A percentile compares a stretch with the other conserved stretches of the same genome.
phyloP scores from a whole-genome alignment of 35 echinoderm and acorn worm species.

The Hemicentrotus pulcherrimus region DNA sequence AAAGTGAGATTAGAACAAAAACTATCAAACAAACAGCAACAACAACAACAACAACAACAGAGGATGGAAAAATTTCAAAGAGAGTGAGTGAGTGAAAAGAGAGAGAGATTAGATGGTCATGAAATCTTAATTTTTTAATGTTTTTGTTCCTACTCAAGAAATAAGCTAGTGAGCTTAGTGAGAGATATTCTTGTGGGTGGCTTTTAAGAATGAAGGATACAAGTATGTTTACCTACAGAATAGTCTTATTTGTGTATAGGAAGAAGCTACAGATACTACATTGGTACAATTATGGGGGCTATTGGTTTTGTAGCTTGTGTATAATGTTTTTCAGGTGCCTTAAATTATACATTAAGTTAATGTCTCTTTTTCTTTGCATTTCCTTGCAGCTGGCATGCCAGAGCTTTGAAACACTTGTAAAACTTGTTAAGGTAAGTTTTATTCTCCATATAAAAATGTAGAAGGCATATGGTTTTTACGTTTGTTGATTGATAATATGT shows the following conservation, averaged over 20 bases:
- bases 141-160: too few relatives aligned
- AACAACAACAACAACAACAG: too few relatives aligned
- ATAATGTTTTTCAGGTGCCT: background rate
- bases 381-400: slow-evolving; percentile 78
- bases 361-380: background rate
- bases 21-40: too few relatives aligned
- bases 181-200: too few relatives aligned
- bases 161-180: too few relatives aligned
- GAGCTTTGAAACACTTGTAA: slow-evolving; percentile 79
- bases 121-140: too few relatives aligned
- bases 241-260: background rate
- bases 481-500: too few relatives aligned
- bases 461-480: too few relatives aligned
- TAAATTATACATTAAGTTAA: background rate
- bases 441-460: too few relatives aligned
- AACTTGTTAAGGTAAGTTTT: slow-evolving; percentile 72
- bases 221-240: background rate
- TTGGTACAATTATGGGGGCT: background rate
- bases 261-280: background rate
- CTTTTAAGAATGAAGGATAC: background rate
- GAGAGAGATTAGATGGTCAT: too few relatives aligned
- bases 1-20: background rate
- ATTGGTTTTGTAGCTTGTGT: background rate
- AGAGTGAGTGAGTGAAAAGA: too few relatives aligned
- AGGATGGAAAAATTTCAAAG: too few relatives aligned